These are phyloP conservation scores for Odontomachus brunneus DNA, from an alignment of 1,140 invertebrate genomes.

Conservation along the genomic window DNA sequence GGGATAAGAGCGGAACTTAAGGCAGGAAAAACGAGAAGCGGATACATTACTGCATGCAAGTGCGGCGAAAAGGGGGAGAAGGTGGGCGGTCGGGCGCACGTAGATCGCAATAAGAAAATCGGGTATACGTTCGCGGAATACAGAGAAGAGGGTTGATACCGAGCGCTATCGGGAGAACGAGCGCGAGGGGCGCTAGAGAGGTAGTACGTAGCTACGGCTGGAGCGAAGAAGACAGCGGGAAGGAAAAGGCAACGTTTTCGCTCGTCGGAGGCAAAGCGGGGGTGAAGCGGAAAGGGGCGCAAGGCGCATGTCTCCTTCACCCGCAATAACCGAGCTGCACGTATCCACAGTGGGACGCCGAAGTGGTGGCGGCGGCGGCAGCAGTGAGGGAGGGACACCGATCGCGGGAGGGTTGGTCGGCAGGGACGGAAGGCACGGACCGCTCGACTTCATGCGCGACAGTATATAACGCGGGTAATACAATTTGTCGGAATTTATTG, in stretches of 20 bases:
- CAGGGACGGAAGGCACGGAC: slow-evolving; percentile 61
- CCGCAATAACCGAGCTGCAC: slow-evolving; percentile 64
- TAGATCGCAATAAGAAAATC: slow-evolving; percentile 59
- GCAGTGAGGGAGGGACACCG: neutral
- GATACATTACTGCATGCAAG: slow-evolving; percentile 57
- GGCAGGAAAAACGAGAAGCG: slow-evolving; percentile 63
- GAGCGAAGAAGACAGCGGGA: neutral
- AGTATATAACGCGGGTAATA: slow-evolving; percentile 79
- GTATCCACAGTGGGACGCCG: slow-evolving; percentile 54
- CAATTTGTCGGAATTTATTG: slow-evolving; percentile 81
- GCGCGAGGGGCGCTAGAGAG: neutral
- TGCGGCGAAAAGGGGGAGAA: slow-evolving; percentile 27
- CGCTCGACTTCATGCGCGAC: slow-evolving; percentile 78
- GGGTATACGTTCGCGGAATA: slow-evolving; percentile 44
- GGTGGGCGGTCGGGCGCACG: slow-evolving; percentile 33
- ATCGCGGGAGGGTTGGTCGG: slow-evolving; percentile 15
- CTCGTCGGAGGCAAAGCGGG: neutral
- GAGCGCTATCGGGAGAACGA: slow-evolving; percentile 57
- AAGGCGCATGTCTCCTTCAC: slow-evolving; percentile 60
- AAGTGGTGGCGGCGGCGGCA: slow-evolving; percentile 15
- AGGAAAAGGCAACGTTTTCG: slow-evolving; percentile 68
- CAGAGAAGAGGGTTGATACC: slow-evolving; percentile 40
- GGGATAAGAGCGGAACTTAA: slow-evolving; percentile 49
- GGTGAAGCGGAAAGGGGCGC: neutral
- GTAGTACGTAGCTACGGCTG: neutral